phyloP scores from a whole-genome alignment of 2,113 vertebrate genomes.

The Falco punctatus region DNA sequence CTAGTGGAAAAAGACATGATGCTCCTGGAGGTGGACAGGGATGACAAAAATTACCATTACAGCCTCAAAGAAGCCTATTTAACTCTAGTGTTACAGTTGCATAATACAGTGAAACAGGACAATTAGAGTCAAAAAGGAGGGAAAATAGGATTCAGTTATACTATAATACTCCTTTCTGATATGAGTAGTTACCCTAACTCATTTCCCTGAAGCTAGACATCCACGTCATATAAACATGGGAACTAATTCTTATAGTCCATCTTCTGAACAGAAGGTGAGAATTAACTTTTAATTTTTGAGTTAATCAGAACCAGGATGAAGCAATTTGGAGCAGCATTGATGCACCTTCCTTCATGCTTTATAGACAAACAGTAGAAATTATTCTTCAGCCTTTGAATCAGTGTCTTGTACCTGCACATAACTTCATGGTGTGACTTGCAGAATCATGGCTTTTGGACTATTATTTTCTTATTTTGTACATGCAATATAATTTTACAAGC shows the following conservation, averaged over 20 bases:
- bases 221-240: not conserved
- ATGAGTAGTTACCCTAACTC: slow-evolving; percentile 23
- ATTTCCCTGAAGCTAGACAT: not conserved
- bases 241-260: not conserved
- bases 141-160: slow-evolving; percentile 25
- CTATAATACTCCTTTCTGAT: not conserved
- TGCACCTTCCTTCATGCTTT: not conserved
- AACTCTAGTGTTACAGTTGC: slow-evolving; percentile 7
- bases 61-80: slow-evolving; percentile 14
- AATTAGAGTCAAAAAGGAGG: slow-evolving; percentile 28
- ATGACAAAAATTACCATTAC: slow-evolving; percentile 25
- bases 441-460: not conserved
- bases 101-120: not conserved
- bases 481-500: not conserved
- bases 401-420: not conserved
- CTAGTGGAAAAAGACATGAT: slow-evolving; percentile 18
- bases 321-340: not conserved
- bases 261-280: slow-evolving; percentile 17
- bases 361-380: not conserved
- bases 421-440: not conserved
- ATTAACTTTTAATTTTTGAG: slow-evolving; percentile 33
- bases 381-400: not conserved
- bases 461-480: not conserved
- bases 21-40: not conserved
- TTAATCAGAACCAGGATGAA: slow-evolving; percentile 11